A percentile compares a stretch with the other conserved stretches of the same genome.
Conservation (phyloP, 2,797 vertebrate genomes). For the Tadarida brasiliensis region DNA sequence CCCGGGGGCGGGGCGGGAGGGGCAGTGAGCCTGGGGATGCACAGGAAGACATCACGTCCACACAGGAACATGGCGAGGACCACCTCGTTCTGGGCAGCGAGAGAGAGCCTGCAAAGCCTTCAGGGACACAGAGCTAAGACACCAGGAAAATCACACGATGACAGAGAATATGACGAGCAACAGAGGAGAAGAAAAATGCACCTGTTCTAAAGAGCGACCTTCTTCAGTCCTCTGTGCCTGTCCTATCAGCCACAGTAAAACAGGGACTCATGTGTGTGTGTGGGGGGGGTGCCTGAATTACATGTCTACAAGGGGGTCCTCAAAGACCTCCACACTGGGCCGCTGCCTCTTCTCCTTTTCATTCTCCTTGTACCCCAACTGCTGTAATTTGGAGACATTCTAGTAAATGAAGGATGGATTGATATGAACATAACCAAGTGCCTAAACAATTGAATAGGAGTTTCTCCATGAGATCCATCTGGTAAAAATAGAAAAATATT, state of each 20-base stretch:
- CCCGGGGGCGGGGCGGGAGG: neutral
- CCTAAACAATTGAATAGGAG: neutral
- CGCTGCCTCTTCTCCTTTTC: neutral
- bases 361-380: neutral
- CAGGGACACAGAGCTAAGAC: neutral
- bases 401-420: neutral
- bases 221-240: rapidly evolving
- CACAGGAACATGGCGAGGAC: rapidly evolving
- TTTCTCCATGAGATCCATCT: neutral
- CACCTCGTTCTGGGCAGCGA: neutral
- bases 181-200: neutral
- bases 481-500: neutral
- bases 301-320: rapidly evolving
- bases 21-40: rapidly evolving
- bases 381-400: neutral
- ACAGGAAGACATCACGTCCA: neutral
- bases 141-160: neutral
- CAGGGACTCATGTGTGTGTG: neutral
- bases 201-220: too few species aligned
- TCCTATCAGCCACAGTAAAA: neutral
- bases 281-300: too few species aligned
- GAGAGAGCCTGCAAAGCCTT: neutral
- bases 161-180: neutral
- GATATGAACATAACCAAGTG: neutral
- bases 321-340: rapidly evolving